A percentile compares a stretch with the other conserved stretches of the same genome.
These are phyloP conservation scores for Peromyscus attwateri DNA, from an alignment of 2,797 vertebrate species.

Conservation along the genomic window DNA sequence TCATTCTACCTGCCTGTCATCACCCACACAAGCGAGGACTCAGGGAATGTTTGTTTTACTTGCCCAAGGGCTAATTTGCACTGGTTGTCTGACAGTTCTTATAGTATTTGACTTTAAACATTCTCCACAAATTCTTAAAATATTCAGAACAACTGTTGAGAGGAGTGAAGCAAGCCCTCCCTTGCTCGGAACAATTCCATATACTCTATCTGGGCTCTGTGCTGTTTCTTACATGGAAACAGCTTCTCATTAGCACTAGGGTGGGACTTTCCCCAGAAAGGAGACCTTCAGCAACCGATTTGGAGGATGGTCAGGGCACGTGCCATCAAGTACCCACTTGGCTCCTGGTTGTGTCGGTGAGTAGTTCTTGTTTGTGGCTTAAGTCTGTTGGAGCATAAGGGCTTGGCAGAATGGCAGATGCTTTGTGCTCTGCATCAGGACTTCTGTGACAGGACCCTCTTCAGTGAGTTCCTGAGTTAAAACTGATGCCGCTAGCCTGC, in stretches of 20 bases:
- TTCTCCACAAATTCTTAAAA: background rate
- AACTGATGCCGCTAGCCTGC: background rate
- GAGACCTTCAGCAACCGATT: background rate
- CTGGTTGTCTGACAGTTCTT: conserved; percentile 1
- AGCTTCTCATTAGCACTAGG: background rate
- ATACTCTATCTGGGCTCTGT: background rate
- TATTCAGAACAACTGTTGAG: background rate
- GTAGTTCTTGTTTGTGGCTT: background rate
- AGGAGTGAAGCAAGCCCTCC: background rate
- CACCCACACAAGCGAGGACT: background rate
- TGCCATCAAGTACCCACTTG: no score
- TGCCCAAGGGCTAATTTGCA: background rate
- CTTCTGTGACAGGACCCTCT: background rate
- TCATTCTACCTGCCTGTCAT: background rate
- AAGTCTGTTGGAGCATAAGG: background rate
- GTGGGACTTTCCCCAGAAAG: background rate
- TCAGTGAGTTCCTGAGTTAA: background rate
- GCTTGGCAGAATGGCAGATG: background rate
- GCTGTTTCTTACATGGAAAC: accelerated
- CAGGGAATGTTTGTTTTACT: background rate
- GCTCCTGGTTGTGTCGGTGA: background rate
- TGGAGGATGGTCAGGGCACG: background rate
- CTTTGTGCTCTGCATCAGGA: background rate
- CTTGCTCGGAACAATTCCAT: accelerated
- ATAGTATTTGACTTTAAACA: conserved; percentile 34